These are phyloP conservation scores for Sebastes vulpes DNA, from an alignment of 2,797 vertebrate species.

Conservation along the genomic window DNA sequence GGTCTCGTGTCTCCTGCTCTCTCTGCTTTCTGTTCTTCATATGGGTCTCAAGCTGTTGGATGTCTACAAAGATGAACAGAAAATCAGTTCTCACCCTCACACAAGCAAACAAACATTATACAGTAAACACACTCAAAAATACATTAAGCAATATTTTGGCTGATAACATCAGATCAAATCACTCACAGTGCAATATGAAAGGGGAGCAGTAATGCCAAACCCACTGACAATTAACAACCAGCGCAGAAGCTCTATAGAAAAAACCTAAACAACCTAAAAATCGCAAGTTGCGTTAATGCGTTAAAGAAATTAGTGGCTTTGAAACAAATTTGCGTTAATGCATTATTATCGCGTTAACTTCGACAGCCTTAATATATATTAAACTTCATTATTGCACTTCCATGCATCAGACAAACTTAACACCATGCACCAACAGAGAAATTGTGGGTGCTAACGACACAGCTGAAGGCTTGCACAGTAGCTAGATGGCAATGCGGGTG, in stretches of 20 bases:
- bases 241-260: not conserved
- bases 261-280: too few species aligned
- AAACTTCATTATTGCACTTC: not conserved
- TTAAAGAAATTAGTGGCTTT: too few species aligned
- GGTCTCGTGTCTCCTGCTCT: conserved; percentile 92
- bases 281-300: too few species aligned
- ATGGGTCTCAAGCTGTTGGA: conserved; percentile 95
- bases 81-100: not conserved
- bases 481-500: not conserved
- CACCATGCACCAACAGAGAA: not conserved
- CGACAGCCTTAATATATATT: not conserved
- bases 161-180: not conserved
- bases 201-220: not conserved
- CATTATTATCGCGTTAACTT: too few species aligned
- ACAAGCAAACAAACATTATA: not conserved
- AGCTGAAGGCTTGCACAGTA: not conserved
- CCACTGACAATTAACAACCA: not conserved
- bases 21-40: conserved; percentile 91
- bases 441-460: not conserved
- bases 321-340: too few species aligned
- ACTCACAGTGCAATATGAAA: not conserved
- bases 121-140: not conserved
- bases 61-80: conserved; percentile 79
- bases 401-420: not conserved
- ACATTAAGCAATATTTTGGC: not conserved